A percentile compares a stretch with the other conserved stretches of the same genome.
phyloP scores from a whole-genome alignment of 2,797 vertebrate genomes.

The Enteromius anoplus region DNA sequence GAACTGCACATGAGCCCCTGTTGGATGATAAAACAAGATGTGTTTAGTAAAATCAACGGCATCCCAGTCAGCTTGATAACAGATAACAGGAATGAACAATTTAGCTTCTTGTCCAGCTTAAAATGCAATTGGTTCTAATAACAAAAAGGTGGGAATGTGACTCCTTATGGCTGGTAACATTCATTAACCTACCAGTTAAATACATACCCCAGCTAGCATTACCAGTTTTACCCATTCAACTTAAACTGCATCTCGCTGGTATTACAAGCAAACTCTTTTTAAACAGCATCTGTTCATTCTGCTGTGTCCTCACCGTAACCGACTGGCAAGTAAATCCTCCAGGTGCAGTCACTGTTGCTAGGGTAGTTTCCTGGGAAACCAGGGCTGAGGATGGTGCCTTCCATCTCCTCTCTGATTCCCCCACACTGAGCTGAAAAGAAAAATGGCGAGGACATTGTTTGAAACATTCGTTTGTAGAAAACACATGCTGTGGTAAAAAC shows the following conservation, averaged over 20 bases:
- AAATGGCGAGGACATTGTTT: constrained; percentile 3
- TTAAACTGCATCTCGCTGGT: neutral
- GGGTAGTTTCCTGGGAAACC: constrained; percentile 99
- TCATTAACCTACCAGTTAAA: neutral
- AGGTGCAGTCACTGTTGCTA: constrained; percentile 97
- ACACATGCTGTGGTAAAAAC: constrained; percentile 32
- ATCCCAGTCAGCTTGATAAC: neutral
- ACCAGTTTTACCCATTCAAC: neutral
- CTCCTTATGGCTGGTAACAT: neutral
- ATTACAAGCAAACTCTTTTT: constrained; percentile 1
- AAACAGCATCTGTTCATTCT: constrained; percentile 24
- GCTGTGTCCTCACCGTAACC: constrained; percentile 88
- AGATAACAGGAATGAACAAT: neutral
- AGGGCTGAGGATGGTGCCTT: constrained; percentile 96
- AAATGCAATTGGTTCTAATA: neutral
- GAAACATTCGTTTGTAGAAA: constrained; percentile 15
- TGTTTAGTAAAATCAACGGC: neutral
- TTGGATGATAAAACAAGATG: constrained; percentile 20
- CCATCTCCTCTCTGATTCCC: constrained; percentile 91
- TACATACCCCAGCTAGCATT: neutral
- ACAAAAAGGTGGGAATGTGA: neutral
- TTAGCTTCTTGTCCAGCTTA: no score
- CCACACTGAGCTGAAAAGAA: constrained; percentile 88
- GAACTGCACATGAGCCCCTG: constrained; percentile 95
- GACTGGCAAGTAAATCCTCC: constrained; percentile 93